These are phyloP conservation scores for Epistrophe grossulariae DNA, from an alignment of 2,888 invertebrate genomes.

Conservation along the genomic window DNA sequence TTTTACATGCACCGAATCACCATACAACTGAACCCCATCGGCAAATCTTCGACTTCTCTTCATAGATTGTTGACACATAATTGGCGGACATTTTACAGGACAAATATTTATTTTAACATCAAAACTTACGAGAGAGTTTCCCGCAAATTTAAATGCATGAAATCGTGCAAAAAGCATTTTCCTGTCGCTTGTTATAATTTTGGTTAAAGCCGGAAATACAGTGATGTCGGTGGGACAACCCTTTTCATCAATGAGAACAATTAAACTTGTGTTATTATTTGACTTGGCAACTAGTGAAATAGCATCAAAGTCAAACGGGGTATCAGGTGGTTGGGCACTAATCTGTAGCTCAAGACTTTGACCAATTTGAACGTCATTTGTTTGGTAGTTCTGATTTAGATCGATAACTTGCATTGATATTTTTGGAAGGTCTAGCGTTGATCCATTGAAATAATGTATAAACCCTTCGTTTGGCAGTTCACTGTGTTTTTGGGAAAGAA, in stretches of 20 bases:
- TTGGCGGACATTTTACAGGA: constrained; percentile 87
- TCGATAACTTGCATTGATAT: constrained; percentile 86
- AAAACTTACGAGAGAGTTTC: constrained; percentile 92
- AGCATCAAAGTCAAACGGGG: constrained; percentile 88
- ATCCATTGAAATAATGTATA: constrained; percentile 80
- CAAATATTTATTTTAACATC: constrained; percentile 93
- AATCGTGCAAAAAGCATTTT: constrained; percentile 87
- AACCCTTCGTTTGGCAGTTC: constrained; percentile 84
- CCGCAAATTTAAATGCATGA: constrained; percentile 94
- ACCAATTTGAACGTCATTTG: constrained; percentile 88
- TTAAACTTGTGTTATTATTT: constrained; percentile 89
- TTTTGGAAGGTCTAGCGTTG: constrained; percentile 77
- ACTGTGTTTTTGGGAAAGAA: constrained; percentile 78
- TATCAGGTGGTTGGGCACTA: constrained; percentile 85
- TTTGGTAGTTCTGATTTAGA: constrained; percentile 85
- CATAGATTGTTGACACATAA: constrained; percentile 84
- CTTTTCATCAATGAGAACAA: constrained; percentile 88
- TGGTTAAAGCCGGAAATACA: constrained; percentile 85
- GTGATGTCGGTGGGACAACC: constrained; percentile 91
- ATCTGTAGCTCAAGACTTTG: constrained; percentile 88
- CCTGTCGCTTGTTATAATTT: constrained; percentile 80
- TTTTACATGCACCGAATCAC: constrained; percentile 78
- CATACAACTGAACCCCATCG: constrained; percentile 50
- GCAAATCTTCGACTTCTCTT: constrained; percentile 49
- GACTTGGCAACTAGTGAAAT: constrained; percentile 92